Evolutionary conservation across 1,140 invertebrate genomes (phyloP).

Genomic region (Mizuhopecten yessoensis): DNA sequence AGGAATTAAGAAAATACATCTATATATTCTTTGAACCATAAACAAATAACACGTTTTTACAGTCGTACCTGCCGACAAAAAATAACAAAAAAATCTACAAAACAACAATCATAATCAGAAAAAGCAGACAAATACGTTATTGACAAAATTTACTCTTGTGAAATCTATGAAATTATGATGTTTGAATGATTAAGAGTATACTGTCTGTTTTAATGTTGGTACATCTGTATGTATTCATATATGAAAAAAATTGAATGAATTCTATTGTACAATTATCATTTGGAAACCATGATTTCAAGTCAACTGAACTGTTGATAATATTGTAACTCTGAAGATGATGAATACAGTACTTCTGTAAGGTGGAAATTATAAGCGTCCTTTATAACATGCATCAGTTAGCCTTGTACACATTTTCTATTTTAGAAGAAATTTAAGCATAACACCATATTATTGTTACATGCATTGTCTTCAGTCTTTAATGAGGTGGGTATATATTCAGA

Average conservation of each 20-base stretch:
- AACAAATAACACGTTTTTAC: not conserved
- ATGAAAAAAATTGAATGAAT: not conserved
- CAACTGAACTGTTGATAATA: not conserved
- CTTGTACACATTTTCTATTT: not conserved
- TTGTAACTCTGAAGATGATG: not conserved
- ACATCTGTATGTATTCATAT: not conserved
- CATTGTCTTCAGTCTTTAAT: no score
- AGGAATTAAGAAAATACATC: not conserved
- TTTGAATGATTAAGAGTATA: not conserved
- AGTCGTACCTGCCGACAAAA: conserved; percentile 36
- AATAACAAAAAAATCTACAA: not conserved
- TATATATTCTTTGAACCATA: not conserved
- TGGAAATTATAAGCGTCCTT: no score
- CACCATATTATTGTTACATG: no score
- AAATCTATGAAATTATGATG: not conserved
- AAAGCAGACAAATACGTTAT: not conserved
- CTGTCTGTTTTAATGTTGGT: no score
- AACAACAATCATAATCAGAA: not conserved
- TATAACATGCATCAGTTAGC: no score
- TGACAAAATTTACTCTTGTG: not conserved
- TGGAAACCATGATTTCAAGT: no score
- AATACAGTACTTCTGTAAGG: not conserved
- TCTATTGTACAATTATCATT: not conserved
- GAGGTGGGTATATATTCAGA: no score
- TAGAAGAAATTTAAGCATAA: no score